These are phyloP conservation scores for Heliconius hortense DNA, from an alignment of 2,888 invertebrate species.

Conservation along the genomic window DNA sequence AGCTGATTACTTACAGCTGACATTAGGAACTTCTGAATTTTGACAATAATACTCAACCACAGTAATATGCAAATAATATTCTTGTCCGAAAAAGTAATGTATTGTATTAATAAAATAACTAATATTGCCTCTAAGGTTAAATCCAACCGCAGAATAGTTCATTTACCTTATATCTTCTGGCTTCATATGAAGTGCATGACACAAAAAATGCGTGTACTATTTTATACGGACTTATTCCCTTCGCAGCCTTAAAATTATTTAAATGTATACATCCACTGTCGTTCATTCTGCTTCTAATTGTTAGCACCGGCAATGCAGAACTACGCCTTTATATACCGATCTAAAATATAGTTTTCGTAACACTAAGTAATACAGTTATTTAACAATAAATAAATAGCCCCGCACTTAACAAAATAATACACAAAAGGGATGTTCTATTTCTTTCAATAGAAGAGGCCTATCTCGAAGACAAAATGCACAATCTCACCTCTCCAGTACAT, in stretches of 20 bases:
- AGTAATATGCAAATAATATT: background rate
- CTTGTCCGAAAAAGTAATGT: background rate
- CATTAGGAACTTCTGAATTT: constrained; percentile 32
- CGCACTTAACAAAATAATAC: constrained; percentile 2
- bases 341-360: constrained; percentile 43
- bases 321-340: constrained; percentile 40
- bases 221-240: constrained; percentile 87
- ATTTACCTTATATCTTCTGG: constrained; percentile 90
- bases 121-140: background rate
- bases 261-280: constrained; percentile 90
- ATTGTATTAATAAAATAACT: background rate
- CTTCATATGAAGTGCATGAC: constrained; percentile 89
- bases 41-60: background rate
- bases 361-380: constrained; percentile 15
- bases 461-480: background rate
- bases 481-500: constrained; percentile 4
- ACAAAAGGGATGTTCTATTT: background rate
- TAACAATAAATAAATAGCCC: background rate
- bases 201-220: constrained; percentile 94
- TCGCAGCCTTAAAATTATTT: constrained; percentile 88
- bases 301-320: constrained; percentile 40
- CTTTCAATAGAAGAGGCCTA: background rate
- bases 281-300: constrained; percentile 72
- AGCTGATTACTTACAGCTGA: constrained; percentile 65
- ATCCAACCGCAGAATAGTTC: constrained; percentile 29